Evolutionary conservation across 2,797 vertebrate genomes (phyloP), one percentile per base, ranked within the genome.

Genomic region (Ibycter americanus): DNA sequence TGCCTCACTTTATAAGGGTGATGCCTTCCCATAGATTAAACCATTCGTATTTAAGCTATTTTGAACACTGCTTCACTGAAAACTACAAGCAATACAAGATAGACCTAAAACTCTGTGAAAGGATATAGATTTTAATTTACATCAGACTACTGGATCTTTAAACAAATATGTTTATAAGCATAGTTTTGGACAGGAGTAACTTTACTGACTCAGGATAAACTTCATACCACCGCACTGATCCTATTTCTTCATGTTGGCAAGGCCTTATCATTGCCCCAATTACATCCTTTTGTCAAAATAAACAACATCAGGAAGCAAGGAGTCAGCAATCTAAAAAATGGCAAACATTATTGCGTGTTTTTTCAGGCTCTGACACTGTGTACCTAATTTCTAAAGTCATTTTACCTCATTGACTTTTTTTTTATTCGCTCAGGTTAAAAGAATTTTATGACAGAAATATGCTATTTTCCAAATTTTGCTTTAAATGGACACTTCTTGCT

Each of bases 271-370:
- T 62, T 87, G 73, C 38, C 58, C 31, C 83, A 44, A 29, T 81
- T 87, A 93, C 40, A 62, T 14, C 27, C 9, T 68, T 83, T 54
- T 70, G 81, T 59, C 81, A 96, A 95, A 95, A 92, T 63, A 92
- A 90, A 91, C 56, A 90, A 22, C 23, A 90, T 59, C 85, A 96
- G 95, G 84, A 97, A 93, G 76, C 93, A 95, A 89, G 52, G 34
- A 86, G 63, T 71, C 80, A 96, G 68, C 66, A 78, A 88, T 87
- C 40, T 7, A 70, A 90, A 95, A 97, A 92, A 96, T 70, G 52
- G 89, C 47, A 88, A 86, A 95, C 91, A 94, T 26, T 90, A 91
- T 52, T 85, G 46, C 52, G 4, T 90, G 93, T 78, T 93, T 95
- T 92, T 83, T 92, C 77, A 96, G 56, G 59, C 56, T 71, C 52